These are phyloP conservation scores for Megaceryle maxima DNA, from an alignment of 2,113 vertebrate genomes.

Conservation along the genomic window DNA sequence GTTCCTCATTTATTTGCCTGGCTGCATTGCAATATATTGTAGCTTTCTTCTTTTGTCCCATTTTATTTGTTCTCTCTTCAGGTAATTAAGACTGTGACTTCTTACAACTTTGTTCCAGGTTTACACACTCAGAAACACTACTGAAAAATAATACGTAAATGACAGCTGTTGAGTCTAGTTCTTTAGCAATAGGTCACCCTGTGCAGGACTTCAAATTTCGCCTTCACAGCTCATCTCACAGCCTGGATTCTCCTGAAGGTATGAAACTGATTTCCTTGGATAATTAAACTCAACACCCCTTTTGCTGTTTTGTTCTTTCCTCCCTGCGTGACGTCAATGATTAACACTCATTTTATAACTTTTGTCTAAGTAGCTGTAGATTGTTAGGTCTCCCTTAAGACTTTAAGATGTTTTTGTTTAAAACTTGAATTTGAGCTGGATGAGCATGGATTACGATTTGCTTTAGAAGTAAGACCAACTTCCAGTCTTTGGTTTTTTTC, in stretches of 20 bases:
- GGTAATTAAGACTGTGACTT: not conserved
- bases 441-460: not conserved
- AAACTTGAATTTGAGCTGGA: not conserved
- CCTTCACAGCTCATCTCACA: not conserved
- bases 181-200: not conserved
- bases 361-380: not conserved
- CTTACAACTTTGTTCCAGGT: not conserved
- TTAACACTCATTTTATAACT: not conserved
- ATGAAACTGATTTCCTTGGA: not conserved
- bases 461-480: constrained; percentile 2
- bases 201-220: not conserved
- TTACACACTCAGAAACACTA: not conserved
- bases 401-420: not conserved
- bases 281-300: not conserved
- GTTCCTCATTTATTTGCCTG: not conserved
- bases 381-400: not conserved
- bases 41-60: not conserved
- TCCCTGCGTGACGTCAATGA: not conserved
- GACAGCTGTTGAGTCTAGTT: not conserved
- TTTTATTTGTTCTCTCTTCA: not conserved
- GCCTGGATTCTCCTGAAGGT: not conserved
- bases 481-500: not conserved
- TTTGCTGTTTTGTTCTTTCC: not conserved
- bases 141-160: not conserved
- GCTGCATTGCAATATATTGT: not conserved